Evolutionary conservation across 2,888 invertebrate genomes (phyloP).

Genomic region (Phasia obesa): DNA sequence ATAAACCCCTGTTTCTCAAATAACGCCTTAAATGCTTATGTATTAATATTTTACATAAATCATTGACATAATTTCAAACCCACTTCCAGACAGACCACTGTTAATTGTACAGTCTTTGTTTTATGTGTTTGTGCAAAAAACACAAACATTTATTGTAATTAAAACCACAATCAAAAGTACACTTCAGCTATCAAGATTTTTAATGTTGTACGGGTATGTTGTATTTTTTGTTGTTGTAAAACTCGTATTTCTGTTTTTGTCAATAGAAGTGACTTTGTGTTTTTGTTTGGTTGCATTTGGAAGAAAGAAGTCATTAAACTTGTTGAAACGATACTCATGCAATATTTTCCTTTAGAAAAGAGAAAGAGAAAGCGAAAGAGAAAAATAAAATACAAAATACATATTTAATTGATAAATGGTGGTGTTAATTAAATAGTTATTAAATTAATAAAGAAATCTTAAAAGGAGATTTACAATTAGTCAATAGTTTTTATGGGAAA

Average conservation of each 20-base stretch:
- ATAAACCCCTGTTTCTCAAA: too few relatives aligned
- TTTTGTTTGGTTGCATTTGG: constrained; percentile 47
- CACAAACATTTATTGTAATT: constrained; percentile 74
- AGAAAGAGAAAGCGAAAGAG: neutral
- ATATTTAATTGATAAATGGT: constrained; percentile 18
- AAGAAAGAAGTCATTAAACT: constrained; percentile 60
- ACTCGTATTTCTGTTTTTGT: constrained; percentile 55
- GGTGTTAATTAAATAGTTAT: constrained; percentile 29
- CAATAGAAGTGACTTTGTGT: constrained; percentile 43
- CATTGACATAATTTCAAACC: neutral
- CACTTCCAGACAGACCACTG: constrained; percentile 20
- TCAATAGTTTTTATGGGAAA: neutral
- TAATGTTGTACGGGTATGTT: constrained; percentile 27
- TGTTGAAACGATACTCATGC: constrained; percentile 27
- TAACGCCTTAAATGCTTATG: too few relatives aligned
- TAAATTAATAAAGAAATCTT: constrained; percentile 9
- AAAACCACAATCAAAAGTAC: constrained; percentile 75
- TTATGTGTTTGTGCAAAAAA: constrained; percentile 58
- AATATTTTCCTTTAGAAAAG: neutral
- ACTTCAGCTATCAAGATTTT: constrained; percentile 67
- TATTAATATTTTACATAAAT: too few relatives aligned
- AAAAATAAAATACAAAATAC: neutral
- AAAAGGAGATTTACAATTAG: neutral
- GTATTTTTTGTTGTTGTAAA: neutral
- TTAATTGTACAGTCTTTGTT: constrained; percentile 24